Conservation (phyloP, 2,113 vertebrate genomes). For the Hippocampus barbouri region DNA sequence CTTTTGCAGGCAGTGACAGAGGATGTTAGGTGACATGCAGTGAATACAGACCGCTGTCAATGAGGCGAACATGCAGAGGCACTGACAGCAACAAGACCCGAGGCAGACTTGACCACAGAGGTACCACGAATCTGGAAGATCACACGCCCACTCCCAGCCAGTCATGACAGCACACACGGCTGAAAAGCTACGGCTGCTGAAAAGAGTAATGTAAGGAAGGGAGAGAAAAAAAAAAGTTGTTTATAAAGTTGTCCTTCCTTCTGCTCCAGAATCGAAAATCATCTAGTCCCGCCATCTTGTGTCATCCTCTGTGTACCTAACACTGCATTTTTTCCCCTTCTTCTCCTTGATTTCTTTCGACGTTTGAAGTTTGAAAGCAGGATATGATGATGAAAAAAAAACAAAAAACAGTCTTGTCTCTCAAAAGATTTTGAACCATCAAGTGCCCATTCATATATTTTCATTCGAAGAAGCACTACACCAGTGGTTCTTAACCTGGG, state of each 20-base stretch:
- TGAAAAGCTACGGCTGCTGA: slow-evolving; percentile 8
- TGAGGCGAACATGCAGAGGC: slow-evolving; percentile 36
- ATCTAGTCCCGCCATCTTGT: not conserved
- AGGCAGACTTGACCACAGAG: slow-evolving; percentile 4
- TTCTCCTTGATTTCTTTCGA: not conserved
- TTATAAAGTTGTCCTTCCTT: too few species aligned
- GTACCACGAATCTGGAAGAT: slow-evolving; percentile 9
- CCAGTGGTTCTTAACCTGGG: too few species aligned
- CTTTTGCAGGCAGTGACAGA: not conserved
- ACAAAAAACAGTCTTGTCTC: not conserved
- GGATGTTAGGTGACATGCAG: slow-evolving; percentile 4
- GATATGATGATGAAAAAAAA: not conserved
- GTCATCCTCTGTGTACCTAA: not conserved
- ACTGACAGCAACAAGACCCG: slow-evolving; percentile 17
- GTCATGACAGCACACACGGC: slow-evolving; percentile 11
- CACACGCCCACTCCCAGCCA: not conserved
- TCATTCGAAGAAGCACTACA: not conserved
- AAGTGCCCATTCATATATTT: not conserved
- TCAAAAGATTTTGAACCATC: not conserved
- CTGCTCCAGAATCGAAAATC: not conserved
- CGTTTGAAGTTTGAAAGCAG: not conserved
- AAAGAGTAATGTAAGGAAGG: too few species aligned
- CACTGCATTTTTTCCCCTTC: not conserved
- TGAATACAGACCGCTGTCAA: slow-evolving; percentile 2
- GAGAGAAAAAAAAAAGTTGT: too few species aligned